Base-by-base conservation (phyloP, 2,888 invertebrate genomes). In the Caenorhabditis becei region DNA sequence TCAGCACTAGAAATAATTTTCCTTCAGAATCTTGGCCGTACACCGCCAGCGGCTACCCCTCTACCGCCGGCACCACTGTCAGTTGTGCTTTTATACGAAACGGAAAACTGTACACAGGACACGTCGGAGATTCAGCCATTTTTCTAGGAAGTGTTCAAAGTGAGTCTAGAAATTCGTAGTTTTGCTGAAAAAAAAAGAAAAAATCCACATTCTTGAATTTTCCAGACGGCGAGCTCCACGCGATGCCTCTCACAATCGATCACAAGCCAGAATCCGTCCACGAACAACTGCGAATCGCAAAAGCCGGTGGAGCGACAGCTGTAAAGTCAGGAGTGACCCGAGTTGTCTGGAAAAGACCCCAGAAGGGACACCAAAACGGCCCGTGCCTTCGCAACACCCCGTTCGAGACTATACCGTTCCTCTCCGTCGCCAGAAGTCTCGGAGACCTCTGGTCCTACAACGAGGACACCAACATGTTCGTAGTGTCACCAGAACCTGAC, bases 391-490 rank as follows among this genome's bases (percentile, higher is more conserved):
- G 96, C 85, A 96, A 95, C 58, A 97, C 97, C 0, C 95, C 94
- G 14, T 67, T 0, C 90, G 96, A 97, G 92, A 96, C 96, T 92
- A 96, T 97, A 89, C 97, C 97, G 0, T 97, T 97, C 91, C 93
- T 99, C 84, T 97, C 98, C 1, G 97, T 99, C 16, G 97, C 98
- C 1, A 94, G 98, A 88, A 96, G 97, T 44, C 93, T 98, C 58
- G 98, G 97, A 59, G 98, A 98, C 92, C 93, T 99, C 18, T 99
- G 98, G 98, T 97, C 97, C 89, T 97, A 96, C 92, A 97, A 97
- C 92, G 95, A 95, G 1, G 94, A 94, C 77, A 94, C 94, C 87
- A 95, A 96, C 92, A 95, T 95, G 92, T 99, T 96, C 92, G 95
- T 97, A 20, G 97, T 99, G n/a, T 97, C 97, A 35, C 98, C 98